phyloP scores from a whole-genome alignment of 2,888 invertebrate genomes.

The Watsonalla binaria region DNA sequence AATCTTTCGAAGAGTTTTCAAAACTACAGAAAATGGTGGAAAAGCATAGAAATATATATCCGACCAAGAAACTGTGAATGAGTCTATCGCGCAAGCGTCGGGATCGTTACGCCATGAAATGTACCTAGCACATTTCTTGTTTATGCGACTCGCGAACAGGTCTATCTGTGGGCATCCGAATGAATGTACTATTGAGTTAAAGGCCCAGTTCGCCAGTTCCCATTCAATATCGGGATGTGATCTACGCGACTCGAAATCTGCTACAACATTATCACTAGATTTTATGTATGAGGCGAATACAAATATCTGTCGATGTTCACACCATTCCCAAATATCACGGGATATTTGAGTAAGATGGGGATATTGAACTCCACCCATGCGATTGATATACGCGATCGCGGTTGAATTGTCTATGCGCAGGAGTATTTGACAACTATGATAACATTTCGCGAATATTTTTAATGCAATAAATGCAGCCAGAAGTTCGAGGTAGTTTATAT shows the following conservation, averaged over 20 bases:
- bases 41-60: conserved; percentile 17
- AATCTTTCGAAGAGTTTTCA: conserved; percentile 16
- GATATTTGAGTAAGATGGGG: conserved; percentile 8
- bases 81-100: conserved; percentile 13
- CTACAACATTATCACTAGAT: conserved; percentile 6
- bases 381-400: neutral
- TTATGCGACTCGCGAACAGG: conserved; percentile 19
- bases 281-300: conserved; percentile 10
- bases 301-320: conserved; percentile 6
- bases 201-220: conserved; percentile 6
- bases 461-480: neutral
- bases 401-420: neutral
- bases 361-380: conserved; percentile 3
- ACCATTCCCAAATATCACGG: conserved; percentile 12
- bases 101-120: conserved; percentile 21
- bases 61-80: conserved; percentile 22
- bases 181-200: too few species aligned
- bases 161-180: conserved; percentile 17
- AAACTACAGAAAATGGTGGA: conserved; percentile 17
- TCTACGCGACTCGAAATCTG: conserved; percentile 10
- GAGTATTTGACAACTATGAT: neutral
- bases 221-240: conserved; percentile 10
- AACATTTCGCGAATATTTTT: neutral
- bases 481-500: neutral
- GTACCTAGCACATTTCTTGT: conserved; percentile 17